Conservation (phyloP, 2,113 vertebrate genomes). For the Scomber scombrus region DNA sequence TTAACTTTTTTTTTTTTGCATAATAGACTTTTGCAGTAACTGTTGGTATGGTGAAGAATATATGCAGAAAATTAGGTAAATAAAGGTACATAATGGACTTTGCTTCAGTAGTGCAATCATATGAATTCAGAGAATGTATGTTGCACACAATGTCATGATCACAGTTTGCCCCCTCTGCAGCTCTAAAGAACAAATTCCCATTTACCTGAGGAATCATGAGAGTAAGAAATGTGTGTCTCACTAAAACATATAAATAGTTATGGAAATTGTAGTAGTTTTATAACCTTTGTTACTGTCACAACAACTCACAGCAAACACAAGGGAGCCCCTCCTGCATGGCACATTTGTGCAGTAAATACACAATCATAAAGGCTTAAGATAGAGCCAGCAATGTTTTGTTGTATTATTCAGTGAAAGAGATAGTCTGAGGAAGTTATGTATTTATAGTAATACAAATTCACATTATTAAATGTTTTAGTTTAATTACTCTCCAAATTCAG, state of each 20-base stretch:
- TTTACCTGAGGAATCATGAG: too few species aligned
- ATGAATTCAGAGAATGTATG: background rate
- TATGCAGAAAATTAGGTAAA: background rate
- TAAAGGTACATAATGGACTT: too few species aligned
- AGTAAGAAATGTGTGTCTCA: background rate
- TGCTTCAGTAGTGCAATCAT: background rate
- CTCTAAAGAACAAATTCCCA: too few species aligned
- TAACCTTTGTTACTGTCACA: slow-evolving; percentile 11
- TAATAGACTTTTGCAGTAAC: background rate
- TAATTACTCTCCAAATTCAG: background rate
- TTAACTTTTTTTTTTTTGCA: background rate
- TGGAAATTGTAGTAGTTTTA: background rate
- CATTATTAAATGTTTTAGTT: background rate
- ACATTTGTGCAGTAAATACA: slow-evolving; percentile 5
- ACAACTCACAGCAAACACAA: slow-evolving; percentile 15
- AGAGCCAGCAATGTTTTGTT: slow-evolving; percentile 1
- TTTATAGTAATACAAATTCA: background rate
- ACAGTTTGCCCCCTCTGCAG: too few species aligned
- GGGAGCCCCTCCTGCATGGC: slow-evolving; percentile 7
- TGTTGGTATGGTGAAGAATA: background rate
- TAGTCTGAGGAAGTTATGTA: too few species aligned
- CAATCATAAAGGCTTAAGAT: background rate
- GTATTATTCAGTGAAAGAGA: background rate
- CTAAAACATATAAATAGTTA: background rate
- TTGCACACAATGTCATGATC: background rate